Percentiles rank a stretch among this genome's conserved stretches.
Conservation (phyloP, 1,140 invertebrate genomes). For the Drosophila nigromelanica region DNA sequence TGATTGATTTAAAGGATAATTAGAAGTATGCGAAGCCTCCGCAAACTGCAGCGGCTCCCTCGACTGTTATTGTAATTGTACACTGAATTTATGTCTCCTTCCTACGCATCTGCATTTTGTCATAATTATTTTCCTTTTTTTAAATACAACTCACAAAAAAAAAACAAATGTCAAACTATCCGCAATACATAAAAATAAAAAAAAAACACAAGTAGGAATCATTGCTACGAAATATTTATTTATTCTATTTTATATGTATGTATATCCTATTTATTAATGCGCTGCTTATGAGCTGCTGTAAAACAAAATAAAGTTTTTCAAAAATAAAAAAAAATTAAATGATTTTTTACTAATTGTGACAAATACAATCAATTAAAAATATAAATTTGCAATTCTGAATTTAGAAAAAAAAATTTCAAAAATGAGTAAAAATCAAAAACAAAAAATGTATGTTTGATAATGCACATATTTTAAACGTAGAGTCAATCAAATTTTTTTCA, state of each 20-base stretch:
- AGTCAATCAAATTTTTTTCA: too few relatives aligned
- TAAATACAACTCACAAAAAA: constrained; percentile 11
- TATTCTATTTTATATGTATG: constrained; percentile 60
- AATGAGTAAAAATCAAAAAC: too few relatives aligned
- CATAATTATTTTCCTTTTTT: constrained; percentile 38
- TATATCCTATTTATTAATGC: constrained; percentile 54
- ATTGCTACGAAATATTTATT: constrained; percentile 62
- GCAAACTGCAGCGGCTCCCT: neutral
- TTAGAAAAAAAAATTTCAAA: too few relatives aligned
- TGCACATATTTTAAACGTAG: too few relatives aligned
- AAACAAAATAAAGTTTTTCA: constrained; percentile 41
- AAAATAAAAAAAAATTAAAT: neutral
- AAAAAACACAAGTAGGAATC: constrained; percentile 40
- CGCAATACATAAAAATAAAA: neutral
- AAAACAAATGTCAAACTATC: constrained; percentile 25
- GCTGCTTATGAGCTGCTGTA: constrained; percentile 29
- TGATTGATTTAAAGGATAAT: constrained; percentile 50
- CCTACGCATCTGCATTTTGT: constrained; percentile 56
- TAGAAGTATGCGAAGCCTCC: constrained; percentile 15
- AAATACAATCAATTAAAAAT: too few relatives aligned
- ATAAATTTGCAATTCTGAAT: too few relatives aligned
- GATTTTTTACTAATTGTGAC: neutral
- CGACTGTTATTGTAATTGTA: constrained; percentile 26
- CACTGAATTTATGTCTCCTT: constrained; percentile 5
- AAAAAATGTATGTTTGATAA: too few relatives aligned